Evolutionary conservation across 2,888 invertebrate genomes (phyloP).

Genomic region (Ischnus inquisitorius): DNA sequence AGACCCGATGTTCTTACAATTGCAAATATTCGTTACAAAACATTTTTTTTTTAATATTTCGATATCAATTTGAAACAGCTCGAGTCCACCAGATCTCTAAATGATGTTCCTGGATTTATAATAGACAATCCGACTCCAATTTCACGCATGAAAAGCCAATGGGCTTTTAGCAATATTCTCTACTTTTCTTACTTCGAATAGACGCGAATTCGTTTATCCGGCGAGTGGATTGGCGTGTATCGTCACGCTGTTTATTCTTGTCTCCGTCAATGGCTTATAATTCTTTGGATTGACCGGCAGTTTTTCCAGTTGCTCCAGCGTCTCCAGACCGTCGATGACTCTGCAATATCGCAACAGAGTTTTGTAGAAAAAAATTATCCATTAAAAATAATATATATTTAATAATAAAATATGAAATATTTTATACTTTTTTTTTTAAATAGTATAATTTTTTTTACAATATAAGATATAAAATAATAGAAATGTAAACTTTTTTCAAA

Average conservation of each 20-base stretch:
- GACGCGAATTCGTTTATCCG: conserved; percentile 85
- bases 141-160: background rate
- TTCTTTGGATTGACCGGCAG: conserved; percentile 97
- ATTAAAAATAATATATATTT: no score
- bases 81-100: background rate
- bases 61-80: background rate
- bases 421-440: no score
- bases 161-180: conserved; percentile 13
- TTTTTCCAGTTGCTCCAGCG: conserved; percentile 98
- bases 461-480: no score
- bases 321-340: conserved; percentile 98
- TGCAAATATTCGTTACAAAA: no score
- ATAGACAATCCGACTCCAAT: background rate
- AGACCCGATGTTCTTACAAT: no score
- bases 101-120: background rate
- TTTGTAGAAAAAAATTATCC: conserved; percentile 5
- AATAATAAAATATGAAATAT: no score
- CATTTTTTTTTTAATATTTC: no score
- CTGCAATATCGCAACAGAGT: conserved; percentile 87
- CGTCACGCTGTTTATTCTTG: conserved; percentile 94
- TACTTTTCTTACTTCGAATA: conserved; percentile 57
- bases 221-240: conserved; percentile 99
- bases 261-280: conserved; percentile 94
- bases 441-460: no score
- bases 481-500: no score